Evolutionary conservation across 2,113 vertebrate genomes (phyloP).

Genomic region (Microtus richardsoni): DNA sequence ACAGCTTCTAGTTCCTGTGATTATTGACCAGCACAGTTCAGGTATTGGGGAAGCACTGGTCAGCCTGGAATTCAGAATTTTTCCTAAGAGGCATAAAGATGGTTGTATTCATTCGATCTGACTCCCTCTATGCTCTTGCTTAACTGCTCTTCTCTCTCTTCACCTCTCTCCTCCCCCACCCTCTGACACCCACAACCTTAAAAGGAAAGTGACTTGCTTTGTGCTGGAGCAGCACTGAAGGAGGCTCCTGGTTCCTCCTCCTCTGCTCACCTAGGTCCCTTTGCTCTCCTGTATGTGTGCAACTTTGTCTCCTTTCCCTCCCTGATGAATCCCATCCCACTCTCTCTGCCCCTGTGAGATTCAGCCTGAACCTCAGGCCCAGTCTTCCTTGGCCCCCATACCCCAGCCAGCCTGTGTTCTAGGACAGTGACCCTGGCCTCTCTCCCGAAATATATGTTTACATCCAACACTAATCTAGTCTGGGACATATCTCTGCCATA

Average conservation of each 20-base stretch:
- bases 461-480: not conserved
- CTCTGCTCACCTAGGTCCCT: not conserved
- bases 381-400: not conserved
- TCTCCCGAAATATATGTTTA: not conserved
- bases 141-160: too few relatives aligned
- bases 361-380: not conserved
- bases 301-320: not conserved
- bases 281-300: not conserved
- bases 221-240: not conserved
- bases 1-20: not conserved
- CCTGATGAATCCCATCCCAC: too few relatives aligned
- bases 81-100: not conserved
- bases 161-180: too few relatives aligned
- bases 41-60: not conserved
- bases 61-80: not conserved
- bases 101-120: not conserved
- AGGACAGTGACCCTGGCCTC: not conserved
- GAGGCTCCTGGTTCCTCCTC: not conserved
- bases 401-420: not conserved
- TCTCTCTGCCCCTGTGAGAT: not conserved
- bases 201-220: not conserved
- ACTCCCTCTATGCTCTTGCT: not conserved
- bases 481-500: not conserved
- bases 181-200: not conserved
- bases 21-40: not conserved